phyloP scores from a whole-genome alignment of 2,888 invertebrate species.

The Acronicta leporina region DNA sequence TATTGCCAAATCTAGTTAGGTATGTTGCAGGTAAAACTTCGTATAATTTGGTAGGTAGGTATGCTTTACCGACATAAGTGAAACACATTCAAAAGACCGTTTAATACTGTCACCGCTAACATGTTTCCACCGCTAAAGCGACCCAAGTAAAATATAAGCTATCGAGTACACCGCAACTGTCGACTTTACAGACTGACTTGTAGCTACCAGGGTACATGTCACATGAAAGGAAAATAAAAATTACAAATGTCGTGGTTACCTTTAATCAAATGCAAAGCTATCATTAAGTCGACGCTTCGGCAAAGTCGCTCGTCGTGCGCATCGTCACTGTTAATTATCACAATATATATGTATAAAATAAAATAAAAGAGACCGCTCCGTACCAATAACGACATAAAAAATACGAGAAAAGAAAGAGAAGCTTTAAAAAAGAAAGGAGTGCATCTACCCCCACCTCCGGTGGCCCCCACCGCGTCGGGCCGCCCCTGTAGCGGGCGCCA shows the following conservation, averaged over 20 bases:
- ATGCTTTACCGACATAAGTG: constrained; percentile 38
- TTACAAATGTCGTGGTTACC: constrained; percentile 83
- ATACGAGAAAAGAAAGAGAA: constrained; percentile 89
- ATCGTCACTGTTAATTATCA: constrained; percentile 88
- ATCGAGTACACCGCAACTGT: constrained; percentile 66
- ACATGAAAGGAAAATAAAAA: constrained; percentile 74
- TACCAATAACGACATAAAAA: constrained; percentile 87
- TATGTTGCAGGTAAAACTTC: constrained; percentile 19
- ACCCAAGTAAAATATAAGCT: constrained; percentile 69
- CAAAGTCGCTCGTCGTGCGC: constrained; percentile 83
- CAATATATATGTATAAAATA: constrained; percentile 85
- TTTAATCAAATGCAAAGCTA: constrained; percentile 87
- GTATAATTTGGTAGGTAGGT: constrained; percentile 34
- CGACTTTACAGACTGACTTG: constrained; percentile 58
- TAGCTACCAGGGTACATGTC: constrained; percentile 58
- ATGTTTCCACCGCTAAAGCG: constrained; percentile 71
- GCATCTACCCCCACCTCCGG: constrained; percentile 86
- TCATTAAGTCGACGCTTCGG: constrained; percentile 84
- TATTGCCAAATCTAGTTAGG: constrained; percentile 17
- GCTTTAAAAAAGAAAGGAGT: constrained; percentile 89
- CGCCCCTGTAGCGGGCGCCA: constrained; percentile 89
- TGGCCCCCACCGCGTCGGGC: constrained; percentile 82
- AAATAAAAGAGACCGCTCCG: constrained; percentile 88
- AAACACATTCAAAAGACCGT: constrained; percentile 72
- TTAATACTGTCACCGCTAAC: constrained; percentile 74